phyloP scores from a whole-genome alignment of 2,113 vertebrate genomes.

The Notechis scutatus region DNA sequence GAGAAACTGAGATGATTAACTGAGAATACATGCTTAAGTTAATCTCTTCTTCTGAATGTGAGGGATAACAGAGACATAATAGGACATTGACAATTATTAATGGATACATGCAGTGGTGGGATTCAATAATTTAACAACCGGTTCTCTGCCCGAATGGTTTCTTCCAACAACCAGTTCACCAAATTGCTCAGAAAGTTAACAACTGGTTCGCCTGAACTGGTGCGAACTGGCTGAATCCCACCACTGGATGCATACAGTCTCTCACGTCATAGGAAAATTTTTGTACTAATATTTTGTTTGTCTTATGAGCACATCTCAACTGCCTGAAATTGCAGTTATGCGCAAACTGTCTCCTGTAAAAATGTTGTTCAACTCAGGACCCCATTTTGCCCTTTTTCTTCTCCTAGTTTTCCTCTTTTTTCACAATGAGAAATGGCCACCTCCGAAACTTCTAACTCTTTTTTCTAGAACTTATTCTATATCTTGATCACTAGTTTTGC shows the following conservation, averaged over 20 bases:
- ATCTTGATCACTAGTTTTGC: neutral
- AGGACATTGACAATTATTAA: neutral
- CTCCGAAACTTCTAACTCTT: neutral
- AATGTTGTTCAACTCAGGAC: neutral
- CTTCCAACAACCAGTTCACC: no score
- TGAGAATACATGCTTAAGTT: neutral
- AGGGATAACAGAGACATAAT: neutral
- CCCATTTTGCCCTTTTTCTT: neutral
- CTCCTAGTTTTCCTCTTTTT: neutral
- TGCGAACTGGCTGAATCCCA: no score
- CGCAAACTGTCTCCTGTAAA: neutral
- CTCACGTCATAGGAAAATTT: neutral
- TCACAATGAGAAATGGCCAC: neutral
- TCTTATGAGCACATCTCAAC: neutral
- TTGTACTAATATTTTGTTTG: neutral
- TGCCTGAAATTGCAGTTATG: neutral
- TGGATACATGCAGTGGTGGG: neutral
- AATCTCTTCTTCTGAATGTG: neutral
- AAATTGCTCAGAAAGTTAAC: no score
- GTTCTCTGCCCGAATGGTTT: no score
- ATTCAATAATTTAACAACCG: no score
- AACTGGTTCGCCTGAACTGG: no score
- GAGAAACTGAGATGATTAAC: slow-evolving; percentile 8
- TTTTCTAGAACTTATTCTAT: neutral
- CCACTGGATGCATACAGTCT: neutral